Evolutionary conservation across 2,888 invertebrate species (phyloP).

Genomic region (Griposia aprilina): DNA sequence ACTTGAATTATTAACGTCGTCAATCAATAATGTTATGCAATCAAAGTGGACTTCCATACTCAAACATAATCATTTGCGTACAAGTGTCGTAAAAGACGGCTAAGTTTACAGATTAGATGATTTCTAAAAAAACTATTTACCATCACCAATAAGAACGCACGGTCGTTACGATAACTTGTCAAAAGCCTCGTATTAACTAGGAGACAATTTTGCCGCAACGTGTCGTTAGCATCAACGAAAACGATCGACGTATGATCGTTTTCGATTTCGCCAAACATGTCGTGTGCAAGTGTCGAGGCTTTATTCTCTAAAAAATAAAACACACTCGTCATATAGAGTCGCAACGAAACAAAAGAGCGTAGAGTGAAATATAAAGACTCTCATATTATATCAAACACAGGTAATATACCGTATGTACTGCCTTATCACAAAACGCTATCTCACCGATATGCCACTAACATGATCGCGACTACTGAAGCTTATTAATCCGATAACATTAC

Average conservation of each 20-base stretch:
- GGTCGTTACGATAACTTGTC: background rate
- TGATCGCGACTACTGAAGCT: conserved; percentile 62
- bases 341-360: conserved; percentile 17
- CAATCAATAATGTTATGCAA: conserved; percentile 17
- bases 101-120: background rate
- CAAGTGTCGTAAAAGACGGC: background rate
- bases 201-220: background rate
- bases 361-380: conserved; percentile 30
- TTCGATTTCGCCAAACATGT: background rate
- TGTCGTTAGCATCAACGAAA: background rate
- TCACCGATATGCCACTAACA: conserved; percentile 59
- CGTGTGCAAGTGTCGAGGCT: too few species aligned
- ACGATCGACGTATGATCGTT: background rate
- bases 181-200: background rate
- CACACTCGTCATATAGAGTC: background rate
- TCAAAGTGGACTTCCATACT: background rate
- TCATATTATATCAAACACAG: conserved; percentile 17
- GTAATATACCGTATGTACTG: conserved; percentile 12
- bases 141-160: background rate
- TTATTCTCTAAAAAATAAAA: background rate
- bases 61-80: background rate
- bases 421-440: conserved; percentile 55
- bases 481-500: conserved; percentile 64
- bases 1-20: background rate
- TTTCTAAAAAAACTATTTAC: background rate